These are phyloP conservation scores for Antechinus stuartii DNA, from an alignment of 2,113 vertebrate genomes.

Conservation along the genomic window DNA sequence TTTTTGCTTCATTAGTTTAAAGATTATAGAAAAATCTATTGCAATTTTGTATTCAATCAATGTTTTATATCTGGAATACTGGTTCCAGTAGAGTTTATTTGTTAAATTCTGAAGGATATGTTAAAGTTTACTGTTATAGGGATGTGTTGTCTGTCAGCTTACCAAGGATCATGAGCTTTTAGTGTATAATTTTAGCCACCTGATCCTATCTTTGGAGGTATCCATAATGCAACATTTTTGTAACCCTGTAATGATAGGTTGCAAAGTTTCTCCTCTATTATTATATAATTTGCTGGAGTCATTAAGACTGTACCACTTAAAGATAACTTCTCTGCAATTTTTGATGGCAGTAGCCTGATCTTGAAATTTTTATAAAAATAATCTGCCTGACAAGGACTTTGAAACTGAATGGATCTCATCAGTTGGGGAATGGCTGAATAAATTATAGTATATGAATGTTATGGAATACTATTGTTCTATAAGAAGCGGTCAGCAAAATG, in stretches of 20 bases:
- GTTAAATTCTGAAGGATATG: not conserved
- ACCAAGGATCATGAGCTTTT: not conserved
- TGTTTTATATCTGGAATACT: not conserved
- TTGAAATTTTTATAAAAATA: not conserved
- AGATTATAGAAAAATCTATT: not conserved
- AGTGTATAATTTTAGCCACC: not conserved
- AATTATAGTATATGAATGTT: no score
- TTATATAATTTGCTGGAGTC: not conserved
- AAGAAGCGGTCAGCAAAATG: no score
- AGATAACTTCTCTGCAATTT: not conserved
- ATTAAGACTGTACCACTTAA: not conserved
- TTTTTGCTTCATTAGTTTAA: not conserved
- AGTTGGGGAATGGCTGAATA: no score
- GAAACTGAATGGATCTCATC: no score
- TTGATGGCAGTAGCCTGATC: not conserved
- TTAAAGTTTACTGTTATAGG: not conserved
- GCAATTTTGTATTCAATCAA: not conserved
- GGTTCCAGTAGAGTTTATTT: not conserved
- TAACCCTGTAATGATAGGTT: not conserved
- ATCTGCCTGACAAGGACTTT: no score
- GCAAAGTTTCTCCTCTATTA: not conserved
- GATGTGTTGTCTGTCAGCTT: not conserved
- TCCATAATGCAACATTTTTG: not conserved
- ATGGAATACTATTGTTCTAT: no score
- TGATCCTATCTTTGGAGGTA: not conserved